phyloP scores from a whole-genome alignment of 2,797 vertebrate genomes.

The Oreortyx pictus region DNA sequence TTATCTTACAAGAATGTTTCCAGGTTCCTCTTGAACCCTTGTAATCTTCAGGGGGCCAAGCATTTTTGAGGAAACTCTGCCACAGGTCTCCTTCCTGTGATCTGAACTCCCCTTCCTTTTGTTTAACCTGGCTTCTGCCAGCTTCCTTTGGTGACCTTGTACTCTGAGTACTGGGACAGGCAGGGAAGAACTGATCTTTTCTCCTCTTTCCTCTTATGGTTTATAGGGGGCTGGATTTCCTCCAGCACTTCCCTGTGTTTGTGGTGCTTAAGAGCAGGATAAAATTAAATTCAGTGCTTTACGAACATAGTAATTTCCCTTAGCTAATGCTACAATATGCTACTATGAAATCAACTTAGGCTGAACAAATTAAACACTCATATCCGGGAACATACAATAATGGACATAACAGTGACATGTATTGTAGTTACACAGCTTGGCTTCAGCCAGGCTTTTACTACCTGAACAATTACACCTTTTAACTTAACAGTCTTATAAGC shows the following conservation, averaged over 20 bases:
- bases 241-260: not conserved
- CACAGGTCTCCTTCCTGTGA: not conserved
- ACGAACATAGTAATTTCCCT: not conserved
- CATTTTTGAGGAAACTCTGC: not conserved
- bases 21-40: not conserved
- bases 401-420: fast-evolving
- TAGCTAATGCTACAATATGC: not conserved
- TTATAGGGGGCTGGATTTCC: not conserved
- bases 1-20: not conserved
- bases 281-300: not conserved
- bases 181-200: not conserved
- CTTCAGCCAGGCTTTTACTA: not conserved
- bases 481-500: not conserved
- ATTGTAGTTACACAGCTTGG: not conserved
- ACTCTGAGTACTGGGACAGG: not conserved
- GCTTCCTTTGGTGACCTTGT: not conserved
- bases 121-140: not conserved
- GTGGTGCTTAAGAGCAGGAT: not conserved
- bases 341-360: conserved; percentile 4
- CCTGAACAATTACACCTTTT: not conserved
- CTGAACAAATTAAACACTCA: not conserved
- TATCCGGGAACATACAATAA: not conserved
- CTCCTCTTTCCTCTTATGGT: not conserved
- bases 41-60: not conserved
- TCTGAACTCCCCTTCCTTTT: not conserved